Conservation (phyloP, 2,797 vertebrate genomes). For the Vultur gryphus region DNA sequence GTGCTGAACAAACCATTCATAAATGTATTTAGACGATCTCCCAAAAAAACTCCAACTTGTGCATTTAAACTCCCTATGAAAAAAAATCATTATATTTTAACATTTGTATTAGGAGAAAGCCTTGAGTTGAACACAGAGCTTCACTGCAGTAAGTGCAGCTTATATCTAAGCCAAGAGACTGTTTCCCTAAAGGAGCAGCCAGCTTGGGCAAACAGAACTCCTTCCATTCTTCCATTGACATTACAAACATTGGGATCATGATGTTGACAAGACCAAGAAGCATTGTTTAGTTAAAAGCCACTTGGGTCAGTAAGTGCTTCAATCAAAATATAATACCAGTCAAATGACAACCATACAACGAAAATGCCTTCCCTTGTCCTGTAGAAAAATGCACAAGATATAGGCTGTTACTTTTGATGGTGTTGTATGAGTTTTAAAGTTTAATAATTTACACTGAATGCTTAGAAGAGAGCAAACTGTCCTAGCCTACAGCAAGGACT, state of each 20-base stretch:
- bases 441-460: slow-evolving; percentile 26
- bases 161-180: background rate
- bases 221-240: background rate
- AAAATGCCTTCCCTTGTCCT: background rate
- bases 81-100: background rate
- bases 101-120: background rate
- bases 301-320: background rate
- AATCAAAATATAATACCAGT: background rate
- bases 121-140: background rate
- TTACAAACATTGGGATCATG: background rate
- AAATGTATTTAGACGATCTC: background rate
- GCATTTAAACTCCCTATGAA: background rate
- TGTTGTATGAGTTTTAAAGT: background rate
- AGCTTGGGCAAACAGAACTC: background rate
- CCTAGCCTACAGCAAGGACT: slow-evolving; percentile 30
- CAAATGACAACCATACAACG: background rate
- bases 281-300: background rate
- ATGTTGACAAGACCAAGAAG: background rate
- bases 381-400: background rate
- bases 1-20: background rate
- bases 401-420: background rate
- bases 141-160: background rate
- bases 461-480: slow-evolving; percentile 16
- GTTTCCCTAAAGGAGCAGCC: background rate
- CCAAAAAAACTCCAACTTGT: accelerated